Evolutionary conservation across 2,113 vertebrate genomes (phyloP), one percentile per base, ranked within the genome.

Genomic region (Paralichthys olivaceus): DNA sequence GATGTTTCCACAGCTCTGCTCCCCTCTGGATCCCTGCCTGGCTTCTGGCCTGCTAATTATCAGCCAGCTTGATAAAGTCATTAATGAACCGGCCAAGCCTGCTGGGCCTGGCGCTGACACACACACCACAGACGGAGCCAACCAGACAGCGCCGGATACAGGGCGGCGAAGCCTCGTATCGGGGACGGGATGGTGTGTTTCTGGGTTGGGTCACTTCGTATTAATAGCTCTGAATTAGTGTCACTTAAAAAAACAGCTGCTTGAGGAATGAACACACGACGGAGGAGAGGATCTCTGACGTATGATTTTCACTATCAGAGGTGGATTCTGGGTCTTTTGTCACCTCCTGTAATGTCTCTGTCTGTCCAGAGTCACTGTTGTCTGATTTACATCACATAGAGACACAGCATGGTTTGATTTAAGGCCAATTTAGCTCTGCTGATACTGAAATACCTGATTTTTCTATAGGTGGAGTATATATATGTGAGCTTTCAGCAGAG

Each of bases 61-160:
- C 90, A 86, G 84, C 70, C 87, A 87, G 84, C 80, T 87, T 85
- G 81, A 90, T 84, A 64, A 84, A 91, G 85, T 90, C 85, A 87
- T 86, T 91, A 90, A 72, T 69, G 81, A 82, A 79, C 75, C 68
- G 32, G 75, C 83, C 87, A 81, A 78, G 87, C 88, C 88, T 80
- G 85, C 85, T 79, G 80, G 89, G 83, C 34, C 68, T 83, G 76
- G 80, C 80, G 51, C 80, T n/a, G 26, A 64, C 14, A 25, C 61
- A 43, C 37, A 63, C 61, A 63, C n/a, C 60, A 15, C 37, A 65
- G 61, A n/a, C 23, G 2, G 37, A 62, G 69, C 62, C 28, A 59
- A 32, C 8, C 54, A 69, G 67, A 49, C 66, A 43, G 55, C 69
- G 62, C 22, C 79, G 69, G 72, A 78, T 55, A 23, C 6, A 58